Base-by-base conservation (phyloP, 2,888 invertebrate species). In the Spatulosminthurus flaviceps region DNA sequence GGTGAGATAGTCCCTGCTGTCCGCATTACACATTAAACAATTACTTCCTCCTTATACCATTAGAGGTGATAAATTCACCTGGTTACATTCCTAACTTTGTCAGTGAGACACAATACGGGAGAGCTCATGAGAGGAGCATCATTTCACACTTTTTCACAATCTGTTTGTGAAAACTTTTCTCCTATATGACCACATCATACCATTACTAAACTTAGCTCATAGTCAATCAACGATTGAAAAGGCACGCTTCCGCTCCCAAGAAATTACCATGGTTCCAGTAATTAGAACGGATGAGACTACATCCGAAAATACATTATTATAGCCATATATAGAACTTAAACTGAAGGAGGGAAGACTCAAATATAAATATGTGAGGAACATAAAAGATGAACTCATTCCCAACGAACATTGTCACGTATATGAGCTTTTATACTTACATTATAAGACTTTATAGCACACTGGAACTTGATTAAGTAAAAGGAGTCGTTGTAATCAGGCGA, bases 31-130 rank as follows among this genome's bases (percentile, higher is more conserved):
- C 22, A 64, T 64, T 64, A 64, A 64, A 64, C 64, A 64, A 9
- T 64, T 11, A 64, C 66, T 75, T 76, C 66, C 66, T 67, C 76
- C 41, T 61, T 11, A 42, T 60, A 70, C 70, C 73, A 43, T 28
- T 28, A 72, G n/a, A n/a, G 42, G 22, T 22, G 22, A 72, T 72
- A 43, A 72, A 72, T 72, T 72, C 42, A 43, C 42, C 41, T 21
- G 34, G 41, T 29, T 29, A n/a, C 16, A 29, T 41, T 70, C 26
- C 34, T 11, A 9, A 9, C 51, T 19, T 51, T 51, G 9, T 19
- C 51, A 51, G 9, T 41, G 41, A 9, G 41, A 41, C 41, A 41
- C 41, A 9, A 41, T 41, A n/a, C n/a, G n/a, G n/a, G n/a, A n/a
- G n/a, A n/a, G n/a, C n/a, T n/a, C n/a, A 34, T 34, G 34, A 34